Conservation (phyloP, 2,797 vertebrate species). For the Crossoptilon crossoptilon region DNA sequence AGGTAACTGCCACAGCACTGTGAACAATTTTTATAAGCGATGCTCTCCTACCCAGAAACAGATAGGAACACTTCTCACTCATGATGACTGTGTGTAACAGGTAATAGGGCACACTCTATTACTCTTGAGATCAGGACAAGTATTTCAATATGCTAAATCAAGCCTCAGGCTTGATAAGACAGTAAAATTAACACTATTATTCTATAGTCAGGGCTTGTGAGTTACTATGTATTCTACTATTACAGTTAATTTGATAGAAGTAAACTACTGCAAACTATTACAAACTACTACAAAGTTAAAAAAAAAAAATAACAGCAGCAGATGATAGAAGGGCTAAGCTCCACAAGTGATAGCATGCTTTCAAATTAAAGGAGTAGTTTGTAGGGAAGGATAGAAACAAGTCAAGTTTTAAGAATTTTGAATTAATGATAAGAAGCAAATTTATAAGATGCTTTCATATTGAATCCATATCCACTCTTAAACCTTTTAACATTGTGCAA, state of each 20-base stretch:
- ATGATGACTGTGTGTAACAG: not conserved
- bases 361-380: not conserved
- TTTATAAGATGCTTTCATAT: not conserved
- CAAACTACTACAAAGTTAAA: not conserved
- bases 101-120: not conserved
- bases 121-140: not conserved
- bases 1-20: not conserved
- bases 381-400: not conserved
- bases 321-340: not conserved
- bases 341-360: not conserved
- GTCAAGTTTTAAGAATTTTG: not conserved
- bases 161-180: not conserved
- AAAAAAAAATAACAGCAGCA: not conserved
- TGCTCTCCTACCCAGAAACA: not conserved
- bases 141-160: not conserved
- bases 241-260: not conserved
- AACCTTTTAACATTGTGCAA: not conserved
- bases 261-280: too few species aligned
- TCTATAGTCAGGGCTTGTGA: not conserved
- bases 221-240: not conserved
- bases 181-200: not conserved
- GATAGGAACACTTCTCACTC: not conserved
- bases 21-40: not conserved
- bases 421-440: not conserved
- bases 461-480: not conserved